Evolutionary conservation across 1,140 invertebrate species (phyloP).

Genomic region (Drosophila insularis): DNA sequence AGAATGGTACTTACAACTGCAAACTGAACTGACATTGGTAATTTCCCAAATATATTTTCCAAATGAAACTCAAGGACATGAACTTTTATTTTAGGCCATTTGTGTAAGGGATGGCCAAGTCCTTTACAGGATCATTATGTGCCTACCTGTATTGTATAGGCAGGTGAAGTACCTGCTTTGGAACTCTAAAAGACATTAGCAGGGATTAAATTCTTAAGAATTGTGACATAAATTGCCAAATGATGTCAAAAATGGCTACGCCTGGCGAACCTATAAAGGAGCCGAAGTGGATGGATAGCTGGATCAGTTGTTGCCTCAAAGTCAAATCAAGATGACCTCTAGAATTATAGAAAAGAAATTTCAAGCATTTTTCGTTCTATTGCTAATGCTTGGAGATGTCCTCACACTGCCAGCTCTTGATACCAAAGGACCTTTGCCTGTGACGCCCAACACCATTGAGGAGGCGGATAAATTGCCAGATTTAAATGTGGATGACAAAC

Average conservation of each 20-base stretch:
- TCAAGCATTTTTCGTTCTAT: slow-evolving; percentile 29
- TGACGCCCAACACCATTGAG: slow-evolving; percentile 47
- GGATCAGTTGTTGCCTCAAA: slow-evolving; percentile 29
- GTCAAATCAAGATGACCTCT: slow-evolving; percentile 33
- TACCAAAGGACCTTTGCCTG: slow-evolving; percentile 21
- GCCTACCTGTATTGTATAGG: slow-evolving; percentile 32
- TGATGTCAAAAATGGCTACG: slow-evolving; percentile 39
- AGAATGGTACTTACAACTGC: slow-evolving; percentile 18
- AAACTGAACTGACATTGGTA: slow-evolving; percentile 28
- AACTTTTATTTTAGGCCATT: slow-evolving; percentile 34
- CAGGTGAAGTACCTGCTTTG: slow-evolving; percentile 11
- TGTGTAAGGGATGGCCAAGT: slow-evolving; percentile 15
- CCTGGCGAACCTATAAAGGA: slow-evolving; percentile 46
- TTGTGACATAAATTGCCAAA: slow-evolving; percentile 46
- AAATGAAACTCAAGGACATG: slow-evolving; percentile 41
- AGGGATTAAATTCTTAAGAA: slow-evolving; percentile 46
- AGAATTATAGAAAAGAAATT: slow-evolving; percentile 17
- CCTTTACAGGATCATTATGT: slow-evolving; percentile 23
- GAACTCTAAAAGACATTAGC: slow-evolving; percentile 23
- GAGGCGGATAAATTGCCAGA: slow-evolving; percentile 61
- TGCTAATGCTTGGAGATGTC: slow-evolving; percentile 25
- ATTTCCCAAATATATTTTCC: slow-evolving; percentile 24
- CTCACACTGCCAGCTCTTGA: slow-evolving; percentile 53
- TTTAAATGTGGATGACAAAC: slow-evolving; percentile 22
- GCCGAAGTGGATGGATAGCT: background rate